Conservation (phyloP, 2,113 vertebrate species). For the Crotalus horridus region DNA sequence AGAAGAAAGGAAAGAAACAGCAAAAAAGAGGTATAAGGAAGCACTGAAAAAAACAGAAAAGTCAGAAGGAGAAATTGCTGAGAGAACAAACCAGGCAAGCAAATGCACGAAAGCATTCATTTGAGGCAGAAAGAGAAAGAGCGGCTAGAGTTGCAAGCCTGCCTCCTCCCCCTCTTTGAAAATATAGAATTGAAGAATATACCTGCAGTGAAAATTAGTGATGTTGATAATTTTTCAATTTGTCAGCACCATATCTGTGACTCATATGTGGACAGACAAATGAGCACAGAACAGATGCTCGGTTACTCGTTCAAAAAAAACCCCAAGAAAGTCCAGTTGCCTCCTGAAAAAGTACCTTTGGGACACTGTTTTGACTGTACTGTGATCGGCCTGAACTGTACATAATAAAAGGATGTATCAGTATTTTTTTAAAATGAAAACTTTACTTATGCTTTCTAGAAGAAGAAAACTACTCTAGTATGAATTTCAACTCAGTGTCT, state of each 20-base stretch:
- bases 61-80: constrained; percentile 71
- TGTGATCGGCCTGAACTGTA: neutral
- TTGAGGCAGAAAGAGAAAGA: constrained; percentile 83
- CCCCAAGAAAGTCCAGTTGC: too few relatives aligned
- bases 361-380: neutral
- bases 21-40: constrained; percentile 79
- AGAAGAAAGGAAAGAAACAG: constrained; percentile 76
- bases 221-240: constrained; percentile 71
- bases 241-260: constrained; percentile 80
- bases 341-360: too few relatives aligned
- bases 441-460: neutral
- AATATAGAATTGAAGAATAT: constrained; percentile 67
- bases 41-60: constrained; percentile 83
- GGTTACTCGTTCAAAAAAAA: too few relatives aligned
- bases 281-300: constrained; percentile 71
- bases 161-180: constrained; percentile 75
- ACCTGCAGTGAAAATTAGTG: constrained; percentile 62
- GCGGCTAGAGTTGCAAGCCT: constrained; percentile 82
- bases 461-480: neutral
- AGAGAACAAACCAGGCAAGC: constrained; percentile 68
- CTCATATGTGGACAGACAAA: constrained; percentile 74
- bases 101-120: constrained; percentile 78
- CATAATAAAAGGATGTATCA: neutral
- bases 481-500: neutral
- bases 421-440: neutral